Conservation (phyloP, 2,797 vertebrate genomes). For the Chelmon rostratus region DNA sequence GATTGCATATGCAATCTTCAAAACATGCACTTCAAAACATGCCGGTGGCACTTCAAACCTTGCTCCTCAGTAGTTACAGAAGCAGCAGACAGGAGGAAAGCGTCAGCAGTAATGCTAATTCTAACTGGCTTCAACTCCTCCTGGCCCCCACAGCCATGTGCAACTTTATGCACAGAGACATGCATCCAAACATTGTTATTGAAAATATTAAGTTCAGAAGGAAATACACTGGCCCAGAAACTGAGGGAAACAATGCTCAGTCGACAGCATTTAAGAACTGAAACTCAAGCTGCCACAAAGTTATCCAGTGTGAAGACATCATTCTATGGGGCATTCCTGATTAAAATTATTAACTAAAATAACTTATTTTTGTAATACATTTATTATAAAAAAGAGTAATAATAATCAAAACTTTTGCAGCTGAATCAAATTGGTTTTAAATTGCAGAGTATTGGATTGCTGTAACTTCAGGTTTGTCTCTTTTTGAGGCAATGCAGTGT, state of each 20-base stretch:
- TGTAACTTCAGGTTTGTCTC: not conserved
- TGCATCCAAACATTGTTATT: not conserved
- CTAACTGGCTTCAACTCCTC: not conserved
- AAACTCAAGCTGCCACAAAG: not conserved
- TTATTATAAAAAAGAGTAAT: not conserved
- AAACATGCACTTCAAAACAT: not conserved
- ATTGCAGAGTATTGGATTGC: not conserved
- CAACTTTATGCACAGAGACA: not conserved
- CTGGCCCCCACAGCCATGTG: not conserved
- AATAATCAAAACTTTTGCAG: not conserved
- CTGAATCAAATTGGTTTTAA: not conserved
- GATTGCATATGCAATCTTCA: not conserved
- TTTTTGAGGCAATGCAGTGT: slow-evolving; percentile 6
- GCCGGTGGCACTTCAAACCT: not conserved
- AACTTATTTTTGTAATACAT: not conserved
- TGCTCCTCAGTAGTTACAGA: too few species aligned
- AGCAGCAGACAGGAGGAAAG: not conserved
- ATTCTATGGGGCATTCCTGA: not conserved
- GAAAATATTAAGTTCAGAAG: not conserved
- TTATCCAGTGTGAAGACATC: not conserved
- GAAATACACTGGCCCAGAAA: not conserved
- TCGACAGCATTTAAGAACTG: slow-evolving; percentile 1
- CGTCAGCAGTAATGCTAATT: not conserved
- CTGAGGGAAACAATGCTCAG: slow-evolving; percentile 22
- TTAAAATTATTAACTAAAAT: not conserved